These are phyloP conservation scores for Percopsis omiscomaycus DNA, from an alignment of 2,797 vertebrate species.

Conservation along the genomic window DNA sequence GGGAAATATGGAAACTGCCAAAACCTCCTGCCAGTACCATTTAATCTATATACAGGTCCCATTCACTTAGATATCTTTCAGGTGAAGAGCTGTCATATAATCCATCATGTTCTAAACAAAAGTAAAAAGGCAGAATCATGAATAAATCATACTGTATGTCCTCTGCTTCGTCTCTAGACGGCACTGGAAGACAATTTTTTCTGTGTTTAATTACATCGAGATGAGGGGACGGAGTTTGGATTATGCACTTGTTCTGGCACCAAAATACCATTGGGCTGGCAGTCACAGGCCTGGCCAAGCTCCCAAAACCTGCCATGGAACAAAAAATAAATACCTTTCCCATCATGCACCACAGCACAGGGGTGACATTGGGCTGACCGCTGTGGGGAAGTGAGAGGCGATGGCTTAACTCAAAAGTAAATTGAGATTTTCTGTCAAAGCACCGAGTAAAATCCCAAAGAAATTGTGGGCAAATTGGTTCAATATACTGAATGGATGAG, in stretches of 20 bases:
- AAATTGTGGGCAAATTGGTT: no score
- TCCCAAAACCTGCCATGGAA: conserved; percentile 15
- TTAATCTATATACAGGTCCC: conserved; percentile 52
- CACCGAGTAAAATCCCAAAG: neutral
- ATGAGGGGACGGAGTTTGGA: conserved; percentile 31
- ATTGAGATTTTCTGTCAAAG: conserved; percentile 6
- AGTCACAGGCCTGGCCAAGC: conserved; percentile 11
- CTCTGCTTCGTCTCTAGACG: conserved; percentile 36
- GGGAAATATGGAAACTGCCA: conserved; percentile 35
- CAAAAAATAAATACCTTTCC: conserved; percentile 11
- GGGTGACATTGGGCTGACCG: conserved; percentile 19
- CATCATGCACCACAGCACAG: conserved; percentile 15
- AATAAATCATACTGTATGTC: conserved; percentile 65
- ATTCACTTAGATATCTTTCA: conserved; percentile 58
- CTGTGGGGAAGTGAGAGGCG: neutral
- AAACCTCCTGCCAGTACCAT: conserved; percentile 56
- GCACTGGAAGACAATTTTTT: conserved; percentile 50
- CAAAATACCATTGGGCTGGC: conserved; percentile 9
- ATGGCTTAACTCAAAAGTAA: conserved; percentile 13
- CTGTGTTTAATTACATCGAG: conserved; percentile 56
- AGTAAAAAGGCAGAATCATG: conserved; percentile 48
- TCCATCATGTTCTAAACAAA: conserved; percentile 66
- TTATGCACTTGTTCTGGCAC: conserved; percentile 40
- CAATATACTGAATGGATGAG: no score
- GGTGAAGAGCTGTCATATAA: conserved; percentile 61